A percentile compares a stretch with the other conserved stretches of the same genome.
These are phyloP conservation scores for Cricetomys ansorgei DNA, from an alignment of 2,113 vertebrate genomes.

Conservation along the genomic window DNA sequence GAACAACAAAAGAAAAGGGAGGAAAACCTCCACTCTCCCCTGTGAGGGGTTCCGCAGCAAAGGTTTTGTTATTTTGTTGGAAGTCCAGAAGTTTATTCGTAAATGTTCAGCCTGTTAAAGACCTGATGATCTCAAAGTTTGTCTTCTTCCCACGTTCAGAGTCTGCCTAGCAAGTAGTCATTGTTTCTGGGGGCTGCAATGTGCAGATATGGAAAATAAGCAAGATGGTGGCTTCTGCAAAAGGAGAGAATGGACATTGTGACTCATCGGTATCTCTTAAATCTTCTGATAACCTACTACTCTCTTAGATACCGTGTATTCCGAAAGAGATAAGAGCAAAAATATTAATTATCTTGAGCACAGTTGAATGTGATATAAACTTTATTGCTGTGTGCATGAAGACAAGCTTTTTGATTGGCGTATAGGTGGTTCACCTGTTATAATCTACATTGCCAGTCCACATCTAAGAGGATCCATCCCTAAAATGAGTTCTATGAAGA, in stretches of 20 bases:
- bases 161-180: background rate
- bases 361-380: background rate
- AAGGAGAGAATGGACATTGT: background rate
- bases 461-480: background rate
- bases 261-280: background rate
- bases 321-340: background rate
- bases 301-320: background rate
- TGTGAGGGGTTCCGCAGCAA: background rate
- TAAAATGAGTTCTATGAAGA: background rate
- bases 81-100: background rate
- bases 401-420: background rate
- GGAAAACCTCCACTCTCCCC: background rate
- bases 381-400: fast-evolving
- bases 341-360: background rate
- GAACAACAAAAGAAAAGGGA: background rate
- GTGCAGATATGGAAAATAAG: background rate
- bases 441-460: background rate
- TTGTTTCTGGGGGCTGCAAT: background rate
- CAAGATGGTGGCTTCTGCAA: background rate
- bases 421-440: background rate
- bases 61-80: constrained; percentile 18
- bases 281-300: background rate
- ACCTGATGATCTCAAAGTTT: background rate
- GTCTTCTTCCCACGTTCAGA: background rate
- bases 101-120: constrained; percentile 12